Evolutionary conservation across 2,888 invertebrate species (phyloP), one percentile per base, ranked within the genome.

Genomic region (Muschampia plurimacula): DNA sequence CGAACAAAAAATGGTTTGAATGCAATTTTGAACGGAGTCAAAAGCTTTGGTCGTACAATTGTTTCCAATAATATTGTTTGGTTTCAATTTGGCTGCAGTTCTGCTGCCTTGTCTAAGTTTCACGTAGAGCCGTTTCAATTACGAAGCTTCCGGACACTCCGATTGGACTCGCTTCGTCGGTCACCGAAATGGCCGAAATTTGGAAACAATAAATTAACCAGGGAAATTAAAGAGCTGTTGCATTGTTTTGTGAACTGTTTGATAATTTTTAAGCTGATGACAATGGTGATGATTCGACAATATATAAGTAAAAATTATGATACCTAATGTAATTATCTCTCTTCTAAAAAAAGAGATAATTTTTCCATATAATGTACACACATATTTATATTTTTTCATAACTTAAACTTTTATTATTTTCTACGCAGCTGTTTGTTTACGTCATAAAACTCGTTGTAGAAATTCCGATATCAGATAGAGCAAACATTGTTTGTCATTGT

Each of bases 41-140:
- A 87, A 88, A 86, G 82, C 80, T 82, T 87, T 84, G 84, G 87
- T 85, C 83, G 85, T 82, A 80, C 82, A 79, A 88, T 88, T 87
- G 86, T 87, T 84, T 79, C 79, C 77, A 81, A 86, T 83, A 80
- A 86, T 83, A 82, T 81, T 81, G 84, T 86, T 84, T 83, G 84
- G 86, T 84, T 82, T 80, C 80, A 84, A 84, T 83, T 84, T 83
- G 80, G 85, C 84, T 86, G 83, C 82, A 82, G 84, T 82, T 84
- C 81, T 79, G 80, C 87, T 87, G 84, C 86, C 82, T 82, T 77
- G 76, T 82, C 78, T 75, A 77, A 80, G 81, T 81, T 81, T 86
- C 84, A 83, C 78, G 86, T 84, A 79, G 87, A 81, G 86, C 79
- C 81, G 80, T 83, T 82, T 82, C 83, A 83, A 84, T 85, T 84